These are phyloP conservation scores for Leiothrix lutea DNA, from an alignment of 2,113 vertebrate species.

Conservation along the genomic window DNA sequence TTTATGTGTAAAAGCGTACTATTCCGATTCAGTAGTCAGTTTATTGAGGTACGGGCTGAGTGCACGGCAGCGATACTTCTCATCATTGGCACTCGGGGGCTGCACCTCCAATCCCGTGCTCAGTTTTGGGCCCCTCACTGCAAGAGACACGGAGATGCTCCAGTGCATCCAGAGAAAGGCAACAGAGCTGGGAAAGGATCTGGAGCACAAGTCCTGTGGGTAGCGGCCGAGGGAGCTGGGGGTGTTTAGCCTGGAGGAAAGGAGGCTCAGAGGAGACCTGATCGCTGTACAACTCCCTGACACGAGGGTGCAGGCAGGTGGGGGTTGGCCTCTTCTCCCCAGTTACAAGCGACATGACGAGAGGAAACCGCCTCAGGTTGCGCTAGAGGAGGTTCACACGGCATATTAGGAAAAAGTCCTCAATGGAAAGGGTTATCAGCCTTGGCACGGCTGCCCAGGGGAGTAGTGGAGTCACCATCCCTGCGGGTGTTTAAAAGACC, in stretches of 20 bases:
- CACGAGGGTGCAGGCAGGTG: no score
- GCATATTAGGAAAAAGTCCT: neutral
- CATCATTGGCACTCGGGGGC: neutral
- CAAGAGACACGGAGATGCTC: neutral
- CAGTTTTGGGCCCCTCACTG: neutral
- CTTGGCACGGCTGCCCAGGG: no score
- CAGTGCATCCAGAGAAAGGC: neutral
- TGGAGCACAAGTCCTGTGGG: neutral
- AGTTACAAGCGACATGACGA: neutral
- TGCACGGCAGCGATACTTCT: neutral
- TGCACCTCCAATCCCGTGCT: neutral
- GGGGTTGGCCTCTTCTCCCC: neutral
- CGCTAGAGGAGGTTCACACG: neutral
- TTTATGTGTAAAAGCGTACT: fast-evolving
- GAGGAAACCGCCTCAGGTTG: neutral
- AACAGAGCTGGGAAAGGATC: fast-evolving
- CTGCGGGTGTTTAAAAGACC: neutral
- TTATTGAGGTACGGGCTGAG: fast-evolving
- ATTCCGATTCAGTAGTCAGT: fast-evolving
- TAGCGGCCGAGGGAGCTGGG: neutral
- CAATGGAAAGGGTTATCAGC: neutral
- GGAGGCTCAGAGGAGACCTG: no score
- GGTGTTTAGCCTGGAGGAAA: no score
- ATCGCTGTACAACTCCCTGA: fast-evolving
- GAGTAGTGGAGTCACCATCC: fast-evolving